Conservation (phyloP, 2,888 invertebrate genomes). For the Latrodectus hesperus region DNA sequence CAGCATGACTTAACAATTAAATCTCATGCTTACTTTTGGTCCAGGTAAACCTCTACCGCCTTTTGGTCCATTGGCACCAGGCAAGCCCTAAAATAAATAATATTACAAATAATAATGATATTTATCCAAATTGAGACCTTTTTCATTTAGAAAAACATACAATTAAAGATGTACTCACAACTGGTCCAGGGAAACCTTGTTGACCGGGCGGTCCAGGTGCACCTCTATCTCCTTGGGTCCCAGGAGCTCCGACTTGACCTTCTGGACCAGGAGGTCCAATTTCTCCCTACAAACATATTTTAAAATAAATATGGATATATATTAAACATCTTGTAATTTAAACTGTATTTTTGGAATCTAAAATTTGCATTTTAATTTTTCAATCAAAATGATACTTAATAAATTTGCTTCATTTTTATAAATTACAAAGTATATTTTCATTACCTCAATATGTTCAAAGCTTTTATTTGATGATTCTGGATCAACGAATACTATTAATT, state of each 20-base stretch:
- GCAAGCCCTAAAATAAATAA: slow-evolving; percentile 77
- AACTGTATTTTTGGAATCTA: no score
- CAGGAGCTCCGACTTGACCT: slow-evolving; percentile 77
- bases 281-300: slow-evolving; percentile 46
- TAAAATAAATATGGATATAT: not conserved
- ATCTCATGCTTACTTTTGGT: slow-evolving; percentile 76
- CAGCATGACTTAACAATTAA: not conserved
- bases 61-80: slow-evolving; percentile 83
- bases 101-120: not conserved
- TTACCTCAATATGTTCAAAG: no score
- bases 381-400: no score
- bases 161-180: slow-evolving; percentile 41
- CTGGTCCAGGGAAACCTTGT: slow-evolving; percentile 69
- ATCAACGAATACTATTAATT: no score
- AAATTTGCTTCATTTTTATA: no score
- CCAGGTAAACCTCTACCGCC: slow-evolving; percentile 79
- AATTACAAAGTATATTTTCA: no score
- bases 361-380: no score
- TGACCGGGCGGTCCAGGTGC: slow-evolving; percentile 82
- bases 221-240: slow-evolving; percentile 84
- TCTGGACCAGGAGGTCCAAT: slow-evolving; percentile 63
- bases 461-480: no score
- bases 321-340: no score
- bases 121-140: not conserved
- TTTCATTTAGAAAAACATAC: not conserved